Evolutionary conservation across 2,888 invertebrate genomes (phyloP).

Genomic region (Drosophila siamana): DNA sequence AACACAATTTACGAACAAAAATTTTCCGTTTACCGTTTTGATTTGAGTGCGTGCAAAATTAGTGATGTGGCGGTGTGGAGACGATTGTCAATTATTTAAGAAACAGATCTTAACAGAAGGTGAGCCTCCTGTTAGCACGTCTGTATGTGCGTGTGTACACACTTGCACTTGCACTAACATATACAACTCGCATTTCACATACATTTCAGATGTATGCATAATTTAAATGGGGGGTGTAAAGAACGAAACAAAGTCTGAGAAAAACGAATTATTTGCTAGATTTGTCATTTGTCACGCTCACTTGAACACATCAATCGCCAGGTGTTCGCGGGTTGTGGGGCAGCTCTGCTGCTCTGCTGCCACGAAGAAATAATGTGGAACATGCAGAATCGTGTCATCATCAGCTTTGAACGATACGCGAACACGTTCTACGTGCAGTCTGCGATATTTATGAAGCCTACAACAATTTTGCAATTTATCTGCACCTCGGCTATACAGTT

Average conservation of each 20-base stretch:
- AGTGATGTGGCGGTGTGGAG: background rate
- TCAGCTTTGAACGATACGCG: constrained; percentile 21
- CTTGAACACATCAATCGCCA: constrained; percentile 80
- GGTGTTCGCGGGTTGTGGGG: constrained; percentile 51
- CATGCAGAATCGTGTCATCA: constrained; percentile 65
- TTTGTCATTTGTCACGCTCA: constrained; percentile 81
- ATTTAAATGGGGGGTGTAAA: constrained; percentile 49
- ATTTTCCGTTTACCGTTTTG: constrained; percentile 26
- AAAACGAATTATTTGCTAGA: constrained; percentile 67
- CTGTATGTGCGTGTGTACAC: background rate
- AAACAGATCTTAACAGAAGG: constrained; percentile 9
- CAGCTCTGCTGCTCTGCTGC: constrained; percentile 13
- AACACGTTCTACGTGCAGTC: constrained; percentile 37
- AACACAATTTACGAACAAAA: constrained; percentile 13
- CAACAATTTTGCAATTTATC: background rate
- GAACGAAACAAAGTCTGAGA: constrained; percentile 39
- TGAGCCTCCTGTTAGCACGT: constrained; percentile 6
- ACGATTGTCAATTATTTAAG: constrained; percentile 22
- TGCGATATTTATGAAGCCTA: background rate
- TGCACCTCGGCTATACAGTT: background rate
- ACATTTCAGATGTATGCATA: constrained; percentile 40
- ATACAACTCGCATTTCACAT: constrained; percentile 36
- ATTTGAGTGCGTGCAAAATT: constrained; percentile 9
- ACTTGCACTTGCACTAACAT: background rate
- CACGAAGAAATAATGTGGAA: constrained; percentile 42